phyloP scores from a whole-genome alignment of 1,140 invertebrate genomes.

The Temnothorax nylanderi region DNA sequence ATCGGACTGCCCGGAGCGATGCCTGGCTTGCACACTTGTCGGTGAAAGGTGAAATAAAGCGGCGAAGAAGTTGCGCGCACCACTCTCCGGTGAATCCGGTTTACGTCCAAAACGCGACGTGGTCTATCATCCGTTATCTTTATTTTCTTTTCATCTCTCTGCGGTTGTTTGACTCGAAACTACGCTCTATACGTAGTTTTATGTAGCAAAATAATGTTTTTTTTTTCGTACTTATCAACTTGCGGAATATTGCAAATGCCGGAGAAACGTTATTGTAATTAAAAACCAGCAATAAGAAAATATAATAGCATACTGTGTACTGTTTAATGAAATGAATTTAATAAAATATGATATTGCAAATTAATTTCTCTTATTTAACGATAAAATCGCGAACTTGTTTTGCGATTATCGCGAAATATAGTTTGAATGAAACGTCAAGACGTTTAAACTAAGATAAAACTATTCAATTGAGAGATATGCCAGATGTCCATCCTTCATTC shows the following conservation, averaged over 20 bases:
- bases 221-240: conserved; percentile 20
- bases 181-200: background rate
- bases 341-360: background rate
- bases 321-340: background rate
- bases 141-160: conserved; percentile 19
- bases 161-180: background rate
- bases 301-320: background rate
- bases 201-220: background rate
- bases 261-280: background rate
- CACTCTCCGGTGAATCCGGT: conserved; percentile 39
- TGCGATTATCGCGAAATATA: background rate
- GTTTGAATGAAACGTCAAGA: background rate
- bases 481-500: conserved; percentile 17
- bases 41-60: conserved; percentile 60
- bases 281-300: background rate
- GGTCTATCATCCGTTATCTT: conserved; percentile 8
- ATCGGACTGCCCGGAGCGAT: conserved; percentile 32
- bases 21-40: conserved; percentile 43
- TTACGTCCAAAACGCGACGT: conserved; percentile 47
- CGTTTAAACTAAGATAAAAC: conserved; percentile 1
- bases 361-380: background rate
- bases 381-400: background rate
- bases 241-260: background rate
- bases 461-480: conserved; percentile 13
- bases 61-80: conserved; percentile 37